phyloP scores from a whole-genome alignment of 2,797 vertebrate genomes.

The Astyanax mexicanus region DNA sequence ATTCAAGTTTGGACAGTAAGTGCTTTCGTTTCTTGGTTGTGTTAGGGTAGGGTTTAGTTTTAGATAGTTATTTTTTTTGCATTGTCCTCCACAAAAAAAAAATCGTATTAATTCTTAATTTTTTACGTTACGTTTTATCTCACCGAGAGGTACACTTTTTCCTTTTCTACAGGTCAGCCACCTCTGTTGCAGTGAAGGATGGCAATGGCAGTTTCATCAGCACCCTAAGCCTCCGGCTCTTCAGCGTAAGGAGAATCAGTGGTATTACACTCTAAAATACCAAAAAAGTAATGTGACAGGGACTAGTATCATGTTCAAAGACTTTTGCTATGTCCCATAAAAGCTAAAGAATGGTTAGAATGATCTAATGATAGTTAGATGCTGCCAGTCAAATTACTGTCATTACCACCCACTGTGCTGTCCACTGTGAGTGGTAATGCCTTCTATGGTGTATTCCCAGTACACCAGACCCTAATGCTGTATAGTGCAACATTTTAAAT shows the following conservation, averaged over 20 bases:
- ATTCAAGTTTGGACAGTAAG: conserved; percentile 8
- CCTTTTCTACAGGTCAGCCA: conserved; percentile 62
- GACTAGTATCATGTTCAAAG: too few relatives aligned
- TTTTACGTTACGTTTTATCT: background rate
- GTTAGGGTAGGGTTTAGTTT: conserved; percentile 12
- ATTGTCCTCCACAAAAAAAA: conserved; percentile 2
- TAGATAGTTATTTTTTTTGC: background rate
- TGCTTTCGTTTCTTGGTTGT: background rate
- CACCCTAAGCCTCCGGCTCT: conserved; percentile 77
- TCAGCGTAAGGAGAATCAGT: conserved; percentile 64
- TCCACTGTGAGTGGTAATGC: too few relatives aligned
- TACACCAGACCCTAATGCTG: too few relatives aligned
- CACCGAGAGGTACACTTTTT: background rate
- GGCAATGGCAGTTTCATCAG: conserved; percentile 84
- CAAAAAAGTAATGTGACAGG: too few relatives aligned
- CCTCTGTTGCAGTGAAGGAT: conserved; percentile 75
- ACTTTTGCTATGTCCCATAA: too few relatives aligned
- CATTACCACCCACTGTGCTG: too few relatives aligned
- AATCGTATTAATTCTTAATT: too few relatives aligned
- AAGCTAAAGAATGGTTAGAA: too few relatives aligned
- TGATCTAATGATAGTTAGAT: too few relatives aligned
- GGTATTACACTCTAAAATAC: background rate
- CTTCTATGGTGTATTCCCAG: too few relatives aligned
- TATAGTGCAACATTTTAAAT: too few relatives aligned
- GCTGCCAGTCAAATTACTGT: too few relatives aligned